A percentile compares a stretch with the other conserved stretches of the same genome.
Conservation (phyloP, 2,797 vertebrate species). For the Mareca penelope region DNA sequence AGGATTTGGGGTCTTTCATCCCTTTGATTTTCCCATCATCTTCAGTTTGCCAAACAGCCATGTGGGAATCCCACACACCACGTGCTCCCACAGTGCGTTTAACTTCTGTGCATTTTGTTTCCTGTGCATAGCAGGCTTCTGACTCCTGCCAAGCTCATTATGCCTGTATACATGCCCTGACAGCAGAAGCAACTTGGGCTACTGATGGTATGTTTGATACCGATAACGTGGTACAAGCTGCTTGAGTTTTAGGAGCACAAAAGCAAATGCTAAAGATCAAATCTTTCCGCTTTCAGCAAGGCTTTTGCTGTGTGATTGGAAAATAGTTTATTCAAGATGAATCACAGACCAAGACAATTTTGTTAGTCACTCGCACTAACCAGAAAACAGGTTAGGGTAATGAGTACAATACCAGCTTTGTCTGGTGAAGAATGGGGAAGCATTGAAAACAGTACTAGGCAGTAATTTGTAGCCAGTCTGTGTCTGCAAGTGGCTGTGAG, state of each 20-base stretch:
- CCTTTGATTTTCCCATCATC: not conserved
- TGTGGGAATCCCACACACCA: not conserved
- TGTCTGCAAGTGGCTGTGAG: slow-evolving; percentile 32
- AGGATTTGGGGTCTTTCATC: not conserved
- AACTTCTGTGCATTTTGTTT: not conserved
- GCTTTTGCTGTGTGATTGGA: slow-evolving; percentile 68
- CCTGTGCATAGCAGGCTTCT: not conserved
- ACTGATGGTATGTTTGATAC: not conserved
- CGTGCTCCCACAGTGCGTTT: not conserved
- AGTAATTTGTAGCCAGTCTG: slow-evolving; percentile 40
- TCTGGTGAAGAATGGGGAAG: slow-evolving; percentile 5
- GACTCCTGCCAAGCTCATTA: not conserved
- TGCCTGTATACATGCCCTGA: not conserved
- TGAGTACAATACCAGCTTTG: slow-evolving; percentile 43
- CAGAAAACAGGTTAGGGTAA: slow-evolving; percentile 55
- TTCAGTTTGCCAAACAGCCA: not conserved
- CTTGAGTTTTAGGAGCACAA: not conserved
- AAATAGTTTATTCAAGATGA: slow-evolving; percentile 74
- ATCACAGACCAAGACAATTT: slow-evolving; percentile 67
- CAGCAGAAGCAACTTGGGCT: not conserved
- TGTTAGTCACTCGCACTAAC: slow-evolving; percentile 65
- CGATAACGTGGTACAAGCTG: not conserved
- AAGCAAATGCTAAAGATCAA: slow-evolving; percentile 43
- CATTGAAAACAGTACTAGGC: slow-evolving; percentile 35
- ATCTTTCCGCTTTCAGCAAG: slow-evolving; percentile 62